Evolutionary conservation across 1,140 invertebrate genomes (phyloP).

Genomic region (Diorhabda elongata): DNA sequence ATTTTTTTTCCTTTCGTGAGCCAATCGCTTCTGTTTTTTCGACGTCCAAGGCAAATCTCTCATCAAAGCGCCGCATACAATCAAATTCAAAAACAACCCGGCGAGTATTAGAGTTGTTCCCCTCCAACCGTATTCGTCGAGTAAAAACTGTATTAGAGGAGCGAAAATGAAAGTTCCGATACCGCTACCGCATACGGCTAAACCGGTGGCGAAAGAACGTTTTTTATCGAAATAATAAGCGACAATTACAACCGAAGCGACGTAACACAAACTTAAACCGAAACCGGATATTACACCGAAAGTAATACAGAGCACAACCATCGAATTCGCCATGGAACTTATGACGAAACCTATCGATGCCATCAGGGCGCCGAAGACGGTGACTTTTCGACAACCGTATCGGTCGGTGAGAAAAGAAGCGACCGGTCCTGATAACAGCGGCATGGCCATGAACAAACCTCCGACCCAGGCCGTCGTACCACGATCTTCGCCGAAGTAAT

Average conservation of each 20-base stretch:
- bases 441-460: slow-evolving; percentile 86
- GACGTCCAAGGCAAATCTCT: slow-evolving; percentile 74
- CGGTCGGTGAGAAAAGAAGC: slow-evolving; percentile 84
- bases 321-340: slow-evolving; percentile 70
- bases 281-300: slow-evolving; percentile 84
- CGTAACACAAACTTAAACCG: slow-evolving; percentile 81
- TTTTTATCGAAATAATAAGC: slow-evolving; percentile 94
- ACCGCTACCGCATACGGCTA: slow-evolving; percentile 87
- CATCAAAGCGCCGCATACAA: slow-evolving; percentile 82
- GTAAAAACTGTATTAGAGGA: slow-evolving; percentile 72
- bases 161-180: slow-evolving; percentile 90
- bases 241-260: slow-evolving; percentile 88
- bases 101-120: slow-evolving; percentile 77
- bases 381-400: slow-evolving; percentile 75
- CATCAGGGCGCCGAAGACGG: slow-evolving; percentile 75
- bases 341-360: slow-evolving; percentile 77
- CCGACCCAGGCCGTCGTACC: slow-evolving; percentile 89
- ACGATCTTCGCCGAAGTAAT: slow-evolving; percentile 74
- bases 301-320: slow-evolving; percentile 76
- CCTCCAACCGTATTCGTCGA: slow-evolving; percentile 80
- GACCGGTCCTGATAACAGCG: slow-evolving; percentile 78
- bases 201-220: slow-evolving; percentile 86
- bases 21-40: slow-evolving; percentile 58
- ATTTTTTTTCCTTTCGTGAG: slow-evolving; percentile 58
- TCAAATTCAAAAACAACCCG: slow-evolving; percentile 81